phyloP scores from a whole-genome alignment of 2,888 invertebrate genomes.

The Pimpla rufipes region DNA sequence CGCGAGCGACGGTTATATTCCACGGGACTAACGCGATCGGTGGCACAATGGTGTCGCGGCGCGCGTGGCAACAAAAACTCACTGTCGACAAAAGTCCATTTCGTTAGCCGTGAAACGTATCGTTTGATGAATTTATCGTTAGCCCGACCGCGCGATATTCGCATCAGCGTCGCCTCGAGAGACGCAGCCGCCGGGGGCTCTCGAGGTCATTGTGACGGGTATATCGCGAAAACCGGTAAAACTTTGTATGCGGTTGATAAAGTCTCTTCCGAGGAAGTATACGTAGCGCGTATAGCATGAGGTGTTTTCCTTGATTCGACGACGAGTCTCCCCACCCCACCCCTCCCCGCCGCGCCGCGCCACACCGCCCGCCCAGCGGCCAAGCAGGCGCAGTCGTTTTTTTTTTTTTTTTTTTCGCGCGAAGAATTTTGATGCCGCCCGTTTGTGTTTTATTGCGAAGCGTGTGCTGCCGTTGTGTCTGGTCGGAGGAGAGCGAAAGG shows the following conservation, averaged over 20 bases:
- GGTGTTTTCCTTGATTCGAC: conserved; percentile 68
- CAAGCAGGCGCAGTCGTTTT: background rate
- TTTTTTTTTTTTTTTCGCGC: background rate
- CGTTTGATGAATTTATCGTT: conserved; percentile 10
- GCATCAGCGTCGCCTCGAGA: conserved; percentile 32
- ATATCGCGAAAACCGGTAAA: conserved; percentile 28
- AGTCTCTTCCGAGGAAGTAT: conserved; percentile 49
- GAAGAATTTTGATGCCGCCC: conserved; percentile 22
- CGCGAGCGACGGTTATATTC: background rate
- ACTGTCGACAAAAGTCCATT: background rate
- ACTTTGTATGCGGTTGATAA: conserved; percentile 59
- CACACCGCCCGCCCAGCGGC: too few species aligned
- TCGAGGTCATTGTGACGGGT: conserved; percentile 58
- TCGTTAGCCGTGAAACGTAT: conserved; percentile 34
- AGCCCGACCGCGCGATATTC: background rate
- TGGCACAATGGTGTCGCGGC: background rate
- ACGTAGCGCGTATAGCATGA: conserved; percentile 36
- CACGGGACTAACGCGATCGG: background rate
- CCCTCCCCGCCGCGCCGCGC: background rate
- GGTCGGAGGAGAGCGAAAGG: conserved; percentile 60
- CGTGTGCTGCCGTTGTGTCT: conserved; percentile 48
- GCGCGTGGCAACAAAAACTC: background rate
- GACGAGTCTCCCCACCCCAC: conserved; percentile 39
- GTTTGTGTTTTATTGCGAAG: background rate
- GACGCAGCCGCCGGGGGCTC: conserved; percentile 11